Conservation (phyloP, 2,888 invertebrate species). For the Eurois occulta region DNA sequence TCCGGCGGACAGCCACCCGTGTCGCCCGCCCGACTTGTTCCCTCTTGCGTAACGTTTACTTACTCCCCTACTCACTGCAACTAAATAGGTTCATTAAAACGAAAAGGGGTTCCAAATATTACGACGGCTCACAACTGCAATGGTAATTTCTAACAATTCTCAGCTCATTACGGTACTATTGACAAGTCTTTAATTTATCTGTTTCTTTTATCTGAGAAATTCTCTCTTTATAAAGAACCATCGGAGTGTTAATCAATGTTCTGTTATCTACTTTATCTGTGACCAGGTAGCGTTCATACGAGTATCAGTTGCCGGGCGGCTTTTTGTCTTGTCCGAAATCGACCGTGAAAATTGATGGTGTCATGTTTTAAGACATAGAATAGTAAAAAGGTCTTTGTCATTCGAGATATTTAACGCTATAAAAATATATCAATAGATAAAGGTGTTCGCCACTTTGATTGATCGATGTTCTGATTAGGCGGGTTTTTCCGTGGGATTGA, state of each 20-base stretch:
- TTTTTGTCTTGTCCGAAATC: constrained; percentile 79
- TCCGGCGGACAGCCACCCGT: constrained; percentile 72
- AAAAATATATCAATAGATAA: constrained; percentile 56
- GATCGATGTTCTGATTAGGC: constrained; percentile 56
- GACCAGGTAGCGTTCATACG: constrained; percentile 65
- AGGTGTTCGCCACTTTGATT: constrained; percentile 49
- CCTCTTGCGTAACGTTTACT: constrained; percentile 80
- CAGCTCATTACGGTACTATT: constrained; percentile 58
- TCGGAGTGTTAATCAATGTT: constrained; percentile 63
- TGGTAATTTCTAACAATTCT: constrained; percentile 47
- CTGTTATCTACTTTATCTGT: constrained; percentile 62
- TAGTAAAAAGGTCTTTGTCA: constrained; percentile 42
- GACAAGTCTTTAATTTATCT: constrained; percentile 61
- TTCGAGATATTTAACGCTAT: constrained; percentile 48
- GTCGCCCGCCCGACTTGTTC: constrained; percentile 79
- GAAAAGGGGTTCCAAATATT: constrained; percentile 51
- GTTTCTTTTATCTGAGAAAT: constrained; percentile 52
- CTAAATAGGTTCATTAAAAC: constrained; percentile 56
- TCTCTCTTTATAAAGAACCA: constrained; percentile 43
- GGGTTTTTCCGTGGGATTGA: constrained; percentile 40
- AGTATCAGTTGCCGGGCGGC: constrained; percentile 70
- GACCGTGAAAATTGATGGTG: constrained; percentile 79
- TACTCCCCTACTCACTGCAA: constrained; percentile 66
- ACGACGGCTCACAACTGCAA: constrained; percentile 45
- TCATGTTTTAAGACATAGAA: constrained; percentile 66